Conservation (phyloP, 2,888 invertebrate species). For the Dastarcus helophoroides region DNA sequence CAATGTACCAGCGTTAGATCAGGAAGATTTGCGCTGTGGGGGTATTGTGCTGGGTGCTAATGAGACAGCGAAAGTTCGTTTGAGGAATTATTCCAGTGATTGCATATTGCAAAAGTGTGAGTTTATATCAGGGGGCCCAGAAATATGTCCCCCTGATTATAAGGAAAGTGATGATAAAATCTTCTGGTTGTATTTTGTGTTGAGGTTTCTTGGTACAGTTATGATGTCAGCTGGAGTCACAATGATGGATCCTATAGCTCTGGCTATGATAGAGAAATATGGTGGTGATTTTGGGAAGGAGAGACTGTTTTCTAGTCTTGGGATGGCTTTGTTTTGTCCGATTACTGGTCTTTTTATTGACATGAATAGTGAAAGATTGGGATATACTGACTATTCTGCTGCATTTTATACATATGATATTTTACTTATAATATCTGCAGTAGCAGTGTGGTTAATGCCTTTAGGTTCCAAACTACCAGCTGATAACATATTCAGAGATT, state of each 20-base stretch:
- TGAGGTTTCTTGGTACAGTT: constrained; percentile 69
- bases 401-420: constrained; percentile 76
- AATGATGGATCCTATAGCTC: constrained; percentile 78
- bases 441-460: constrained; percentile 67
- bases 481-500: constrained; percentile 64
- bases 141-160: constrained; percentile 69
- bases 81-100: constrained; percentile 51
- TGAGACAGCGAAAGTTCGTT: constrained; percentile 46
- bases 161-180: constrained; percentile 65
- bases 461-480: constrained; percentile 66
- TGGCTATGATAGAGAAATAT: constrained; percentile 75
- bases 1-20: constrained; percentile 61
- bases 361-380: constrained; percentile 51
- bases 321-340: constrained; percentile 74
- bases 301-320: constrained; percentile 66
- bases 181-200: constrained; percentile 72
- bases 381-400: constrained; percentile 76
- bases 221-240: constrained; percentile 77
- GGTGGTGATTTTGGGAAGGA: constrained; percentile 75
- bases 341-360: constrained; percentile 70
- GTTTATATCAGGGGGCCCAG: constrained; percentile 63
- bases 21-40: constrained; percentile 63
- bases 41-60: constrained; percentile 59
- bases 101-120: constrained; percentile 70
- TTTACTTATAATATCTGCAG: constrained; percentile 57